phyloP scores from a whole-genome alignment of 2,113 vertebrate genomes.

The Engystomops pustulosus region DNA sequence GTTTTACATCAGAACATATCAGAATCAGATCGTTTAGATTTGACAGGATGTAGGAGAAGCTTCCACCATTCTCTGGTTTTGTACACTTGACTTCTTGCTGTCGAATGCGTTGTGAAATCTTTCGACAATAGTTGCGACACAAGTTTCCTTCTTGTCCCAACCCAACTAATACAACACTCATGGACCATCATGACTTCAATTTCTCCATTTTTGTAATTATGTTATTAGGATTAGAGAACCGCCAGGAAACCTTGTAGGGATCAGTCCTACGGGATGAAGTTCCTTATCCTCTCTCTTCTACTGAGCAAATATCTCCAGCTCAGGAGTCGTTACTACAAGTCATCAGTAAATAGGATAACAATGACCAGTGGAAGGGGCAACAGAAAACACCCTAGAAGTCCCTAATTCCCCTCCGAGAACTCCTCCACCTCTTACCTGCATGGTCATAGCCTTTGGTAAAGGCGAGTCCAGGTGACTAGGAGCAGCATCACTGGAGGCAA shows the following conservation, averaged over 20 bases:
- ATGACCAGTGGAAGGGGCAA: too few species aligned
- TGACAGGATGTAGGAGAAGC: too few species aligned
- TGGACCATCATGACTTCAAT: too few species aligned
- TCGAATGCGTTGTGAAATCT: too few species aligned
- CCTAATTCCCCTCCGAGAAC: not conserved
- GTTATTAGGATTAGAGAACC: not conserved
- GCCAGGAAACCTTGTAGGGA: not conserved
- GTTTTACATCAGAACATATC: too few species aligned
- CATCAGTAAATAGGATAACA: too few species aligned
- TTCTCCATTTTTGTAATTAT: not conserved
- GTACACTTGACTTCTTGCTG: too few species aligned
- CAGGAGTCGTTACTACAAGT: not conserved
- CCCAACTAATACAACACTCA: too few species aligned
- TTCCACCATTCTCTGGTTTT: too few species aligned
- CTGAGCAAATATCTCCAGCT: not conserved
- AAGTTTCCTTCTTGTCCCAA: too few species aligned
- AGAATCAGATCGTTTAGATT: too few species aligned
- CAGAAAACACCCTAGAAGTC: not conserved
- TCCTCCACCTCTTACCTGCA: constrained; percentile 6
- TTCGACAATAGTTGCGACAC: too few species aligned
- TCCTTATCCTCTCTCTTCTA: not conserved
- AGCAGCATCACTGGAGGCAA: not conserved
- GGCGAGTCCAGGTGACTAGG: not conserved
- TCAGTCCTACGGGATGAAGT: not conserved
- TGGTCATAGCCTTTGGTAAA: not conserved